These are phyloP conservation scores for Stenchaetothrips biformis DNA, from an alignment of 2,888 invertebrate species.

Conservation along the genomic window DNA sequence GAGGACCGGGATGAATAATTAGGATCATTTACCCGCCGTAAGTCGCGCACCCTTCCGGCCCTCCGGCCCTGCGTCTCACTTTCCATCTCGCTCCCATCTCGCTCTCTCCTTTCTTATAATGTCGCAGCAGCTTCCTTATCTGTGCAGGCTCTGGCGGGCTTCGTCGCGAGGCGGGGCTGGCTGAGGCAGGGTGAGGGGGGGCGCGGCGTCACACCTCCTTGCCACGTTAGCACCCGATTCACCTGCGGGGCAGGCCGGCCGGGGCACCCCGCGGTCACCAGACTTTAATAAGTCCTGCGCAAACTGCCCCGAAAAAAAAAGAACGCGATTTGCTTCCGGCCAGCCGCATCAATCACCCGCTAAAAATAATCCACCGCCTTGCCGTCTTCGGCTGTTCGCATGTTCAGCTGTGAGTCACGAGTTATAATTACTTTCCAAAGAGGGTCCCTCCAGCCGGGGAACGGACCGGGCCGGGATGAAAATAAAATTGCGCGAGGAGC, in stretches of 20 bases:
- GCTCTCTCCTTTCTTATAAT: background rate
- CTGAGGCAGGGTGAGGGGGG: background rate
- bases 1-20: conserved; percentile 14
- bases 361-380: too few species aligned
- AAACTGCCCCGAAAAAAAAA: too few species aligned
- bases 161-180: background rate
- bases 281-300: too few species aligned
- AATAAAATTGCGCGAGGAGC: too few species aligned
- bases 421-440: too few species aligned
- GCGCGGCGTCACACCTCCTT: background rate
- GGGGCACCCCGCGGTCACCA: background rate
- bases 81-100: background rate
- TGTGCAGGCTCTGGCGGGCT: background rate
- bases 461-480: too few species aligned
- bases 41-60: background rate
- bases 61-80: background rate
- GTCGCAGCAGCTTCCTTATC: background rate
- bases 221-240: background rate
- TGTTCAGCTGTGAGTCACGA: too few species aligned
- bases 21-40: background rate
- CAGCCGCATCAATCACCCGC: too few species aligned
- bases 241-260: background rate
- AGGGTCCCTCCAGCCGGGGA: too few species aligned
- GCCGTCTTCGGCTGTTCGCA: too few species aligned
- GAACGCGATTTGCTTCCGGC: too few species aligned